Conservation (phyloP, 2,888 invertebrate species). For the Melinaea menophilus region DNA sequence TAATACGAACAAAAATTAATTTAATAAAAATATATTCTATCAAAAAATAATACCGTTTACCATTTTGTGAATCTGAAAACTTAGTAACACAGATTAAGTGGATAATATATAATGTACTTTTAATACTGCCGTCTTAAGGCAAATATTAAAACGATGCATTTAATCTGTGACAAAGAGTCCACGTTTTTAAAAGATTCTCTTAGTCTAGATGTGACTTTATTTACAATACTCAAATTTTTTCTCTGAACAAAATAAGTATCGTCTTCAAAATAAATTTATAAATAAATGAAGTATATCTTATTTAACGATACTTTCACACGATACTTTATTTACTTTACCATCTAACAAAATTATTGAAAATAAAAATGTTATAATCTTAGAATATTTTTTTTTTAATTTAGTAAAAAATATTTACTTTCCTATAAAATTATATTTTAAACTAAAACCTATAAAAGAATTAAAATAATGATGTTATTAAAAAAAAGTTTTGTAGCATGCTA, state of each 20-base stretch:
- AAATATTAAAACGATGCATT: background rate
- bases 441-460: background rate
- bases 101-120: background rate
- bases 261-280: too few species aligned
- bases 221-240: background rate
- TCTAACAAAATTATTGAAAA: too few species aligned
- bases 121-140: background rate
- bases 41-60: background rate
- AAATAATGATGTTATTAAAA: background rate
- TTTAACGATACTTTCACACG: too few species aligned
- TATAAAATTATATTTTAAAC: too few species aligned
- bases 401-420: too few species aligned
- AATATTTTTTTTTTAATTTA: too few species aligned
- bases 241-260: too few species aligned
- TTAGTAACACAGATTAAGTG: background rate
- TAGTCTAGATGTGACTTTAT: background rate
- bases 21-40: background rate
- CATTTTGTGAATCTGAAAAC: background rate
- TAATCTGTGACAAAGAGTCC: background rate
- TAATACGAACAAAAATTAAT: background rate
- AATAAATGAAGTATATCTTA: too few species aligned
- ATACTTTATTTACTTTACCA: too few species aligned
- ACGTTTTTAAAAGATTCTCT: background rate
- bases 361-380: too few species aligned
- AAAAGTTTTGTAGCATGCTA: constrained; percentile 6